phyloP scores from a whole-genome alignment of 1,140 invertebrate genomes.

The Rhagoletis pomonella region DNA sequence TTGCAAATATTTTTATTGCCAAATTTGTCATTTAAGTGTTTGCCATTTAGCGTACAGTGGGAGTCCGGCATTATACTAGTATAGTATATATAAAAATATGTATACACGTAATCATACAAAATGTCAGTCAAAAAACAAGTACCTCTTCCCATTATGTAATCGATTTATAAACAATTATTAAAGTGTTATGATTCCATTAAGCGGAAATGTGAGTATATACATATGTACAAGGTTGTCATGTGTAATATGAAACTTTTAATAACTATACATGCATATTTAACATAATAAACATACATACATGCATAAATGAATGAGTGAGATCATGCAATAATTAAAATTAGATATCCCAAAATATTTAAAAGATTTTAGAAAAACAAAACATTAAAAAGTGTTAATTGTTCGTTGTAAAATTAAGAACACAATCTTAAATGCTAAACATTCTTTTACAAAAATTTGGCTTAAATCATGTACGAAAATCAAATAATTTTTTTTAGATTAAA shows the following conservation, averaged over 20 bases:
- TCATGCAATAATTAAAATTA: conserved; percentile 62
- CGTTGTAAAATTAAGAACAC: not conserved
- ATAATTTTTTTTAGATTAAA: too few relatives aligned
- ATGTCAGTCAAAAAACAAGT: conserved; percentile 29
- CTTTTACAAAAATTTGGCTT: not conserved
- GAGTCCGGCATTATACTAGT: too few relatives aligned
- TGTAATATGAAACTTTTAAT: too few relatives aligned
- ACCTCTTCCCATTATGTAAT: conserved; percentile 60
- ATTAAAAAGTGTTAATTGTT: not conserved
- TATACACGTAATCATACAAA: not conserved
- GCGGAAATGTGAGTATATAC: not conserved
- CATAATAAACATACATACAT: conserved; percentile 2
- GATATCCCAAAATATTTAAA: conserved; percentile 49
- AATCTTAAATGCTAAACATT: not conserved
- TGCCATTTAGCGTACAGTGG: too few relatives aligned
- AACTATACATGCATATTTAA: not conserved
- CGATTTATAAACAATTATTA: conserved; percentile 37
- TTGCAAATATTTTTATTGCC: too few relatives aligned
- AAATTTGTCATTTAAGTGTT: too few relatives aligned
- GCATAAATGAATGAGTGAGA: conserved; percentile 57
- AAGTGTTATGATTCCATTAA: not conserved
- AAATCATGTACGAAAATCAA: not conserved
- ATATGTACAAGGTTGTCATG: not conserved
- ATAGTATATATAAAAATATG: not conserved
- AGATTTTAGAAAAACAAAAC: conserved; percentile 5